Evolutionary conservation across 2,888 invertebrate species (phyloP).

Genomic region (Odontocolon sp.): DNA sequence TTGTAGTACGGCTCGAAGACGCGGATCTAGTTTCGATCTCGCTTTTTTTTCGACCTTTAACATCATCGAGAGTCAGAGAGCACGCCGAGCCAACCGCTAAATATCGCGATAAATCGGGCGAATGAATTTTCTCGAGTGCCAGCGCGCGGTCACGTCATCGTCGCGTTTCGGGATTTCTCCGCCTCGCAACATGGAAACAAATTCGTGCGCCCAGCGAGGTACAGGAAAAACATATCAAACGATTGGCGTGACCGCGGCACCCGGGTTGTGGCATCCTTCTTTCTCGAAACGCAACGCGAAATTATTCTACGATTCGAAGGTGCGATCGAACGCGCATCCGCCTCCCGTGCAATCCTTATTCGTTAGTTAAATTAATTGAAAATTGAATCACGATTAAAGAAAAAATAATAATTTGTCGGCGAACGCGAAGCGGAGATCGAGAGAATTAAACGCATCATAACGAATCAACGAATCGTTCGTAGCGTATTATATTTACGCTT

Average conservation of each 20-base stretch:
- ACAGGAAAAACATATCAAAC: slow-evolving; percentile 54
- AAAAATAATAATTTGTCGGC: slow-evolving; percentile 46
- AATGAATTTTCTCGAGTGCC: slow-evolving; percentile 13
- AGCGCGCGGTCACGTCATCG: slow-evolving; percentile 7
- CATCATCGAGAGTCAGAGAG: slow-evolving; percentile 44
- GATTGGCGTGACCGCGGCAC: slow-evolving; percentile 29
- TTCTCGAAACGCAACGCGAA: slow-evolving; percentile 15
- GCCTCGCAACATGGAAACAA: slow-evolving; percentile 13
- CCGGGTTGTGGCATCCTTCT: too few relatives aligned
- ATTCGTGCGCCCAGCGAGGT: slow-evolving; percentile 22
- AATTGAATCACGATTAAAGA: slow-evolving; percentile 31
- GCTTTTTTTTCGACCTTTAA: slow-evolving; percentile 27
- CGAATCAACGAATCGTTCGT: slow-evolving; percentile 23
- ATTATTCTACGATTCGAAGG: slow-evolving; percentile 40
- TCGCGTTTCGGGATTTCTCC: slow-evolving; percentile 40
- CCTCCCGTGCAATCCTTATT: slow-evolving; percentile 59
- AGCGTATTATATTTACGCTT: slow-evolving; percentile 44
- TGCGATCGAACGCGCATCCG: slow-evolving; percentile 46
- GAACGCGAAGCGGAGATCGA: slow-evolving; percentile 50
- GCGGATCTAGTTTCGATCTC: slow-evolving; percentile 31
- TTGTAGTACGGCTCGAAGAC: slow-evolving; percentile 48
- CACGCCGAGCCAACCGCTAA: slow-evolving; percentile 5
- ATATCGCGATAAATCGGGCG: slow-evolving; percentile 14
- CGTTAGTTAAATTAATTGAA: slow-evolving; percentile 55
- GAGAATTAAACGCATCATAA: slow-evolving; percentile 16